A percentile compares a stretch with the other conserved stretches of the same genome.
phyloP scores from a whole-genome alignment of 2,113 vertebrate species.

The Sinocyclocheilus maitianheensis region DNA sequence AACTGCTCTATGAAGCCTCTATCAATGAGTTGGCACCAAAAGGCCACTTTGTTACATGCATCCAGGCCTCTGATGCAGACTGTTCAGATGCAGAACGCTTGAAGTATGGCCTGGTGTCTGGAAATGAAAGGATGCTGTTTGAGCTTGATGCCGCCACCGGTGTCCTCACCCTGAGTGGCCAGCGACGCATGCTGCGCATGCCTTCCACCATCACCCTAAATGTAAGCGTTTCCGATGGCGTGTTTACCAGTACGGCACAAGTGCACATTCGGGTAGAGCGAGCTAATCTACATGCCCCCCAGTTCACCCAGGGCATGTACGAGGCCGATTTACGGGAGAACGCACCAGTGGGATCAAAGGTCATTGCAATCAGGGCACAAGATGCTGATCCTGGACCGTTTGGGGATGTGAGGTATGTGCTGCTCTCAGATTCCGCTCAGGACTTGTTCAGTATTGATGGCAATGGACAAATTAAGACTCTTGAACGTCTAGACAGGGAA shows the following conservation, averaged over 20 bases:
- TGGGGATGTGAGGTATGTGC: slow-evolving; percentile 83
- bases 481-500: slow-evolving; percentile 90
- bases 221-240: slow-evolving; percentile 92
- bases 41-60: slow-evolving; percentile 93
- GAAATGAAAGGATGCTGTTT: slow-evolving; percentile 91
- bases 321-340: slow-evolving; percentile 92
- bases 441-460: slow-evolving; percentile 87
- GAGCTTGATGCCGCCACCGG: slow-evolving; percentile 87
- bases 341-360: slow-evolving; percentile 82
- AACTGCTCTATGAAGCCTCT: slow-evolving; percentile 93
- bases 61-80: slow-evolving; percentile 94
- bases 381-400: slow-evolving; percentile 88
- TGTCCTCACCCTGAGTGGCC: slow-evolving; percentile 86
- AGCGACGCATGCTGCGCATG: slow-evolving; percentile 86
- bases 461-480: slow-evolving; percentile 86
- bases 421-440: slow-evolving; percentile 89
- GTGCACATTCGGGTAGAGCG: slow-evolving; percentile 87
- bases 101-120: slow-evolving; percentile 91
- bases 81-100: slow-evolving; percentile 86
- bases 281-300: slow-evolving; percentile 89
- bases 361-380: slow-evolving; percentile 85
- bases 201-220: slow-evolving; percentile 90
- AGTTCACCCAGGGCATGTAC: slow-evolving; percentile 86
- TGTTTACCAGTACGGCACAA: slow-evolving; percentile 95
- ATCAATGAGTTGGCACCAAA: slow-evolving; percentile 91